Conservation (phyloP, 1,140 invertebrate species). For the Macrostomum lignano region DNA sequence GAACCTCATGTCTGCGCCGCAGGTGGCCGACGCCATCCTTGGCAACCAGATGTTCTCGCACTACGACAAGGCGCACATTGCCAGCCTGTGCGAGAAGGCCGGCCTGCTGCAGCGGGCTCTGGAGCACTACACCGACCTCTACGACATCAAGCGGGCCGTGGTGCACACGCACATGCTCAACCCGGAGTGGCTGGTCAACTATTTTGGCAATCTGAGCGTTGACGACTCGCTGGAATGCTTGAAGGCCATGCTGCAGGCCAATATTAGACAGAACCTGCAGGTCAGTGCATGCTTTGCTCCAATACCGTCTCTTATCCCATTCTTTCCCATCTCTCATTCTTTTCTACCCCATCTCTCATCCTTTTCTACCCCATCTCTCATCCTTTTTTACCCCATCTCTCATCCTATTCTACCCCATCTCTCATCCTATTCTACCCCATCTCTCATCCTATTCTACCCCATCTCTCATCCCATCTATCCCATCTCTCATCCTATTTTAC, state of each 20-base stretch:
- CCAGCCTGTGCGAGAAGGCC: conserved; percentile 92
- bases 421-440: too few species aligned
- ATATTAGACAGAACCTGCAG: conserved; percentile 88
- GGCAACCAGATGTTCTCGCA: conserved; percentile 99
- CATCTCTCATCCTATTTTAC: too few species aligned
- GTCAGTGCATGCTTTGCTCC: too few species aligned
- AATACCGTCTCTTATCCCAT: too few species aligned
- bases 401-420: too few species aligned
- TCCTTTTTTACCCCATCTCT: too few species aligned
- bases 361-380: too few species aligned
- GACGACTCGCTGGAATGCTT: conserved; percentile 93
- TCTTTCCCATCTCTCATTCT: too few species aligned
- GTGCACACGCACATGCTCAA: conserved; percentile 83
- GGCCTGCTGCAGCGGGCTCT: conserved; percentile 58
- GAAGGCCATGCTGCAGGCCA: conserved; percentile 86
- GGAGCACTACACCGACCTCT: conserved; percentile 50
- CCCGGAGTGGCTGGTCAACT: conserved; percentile 78
- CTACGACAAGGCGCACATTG: conserved; percentile 84
- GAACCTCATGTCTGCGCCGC: conserved; percentile 90
- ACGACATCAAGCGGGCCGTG: conserved; percentile 92
- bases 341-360: too few species aligned
- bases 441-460: too few species aligned
- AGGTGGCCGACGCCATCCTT: conserved; percentile 92
- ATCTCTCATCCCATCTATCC: too few species aligned
- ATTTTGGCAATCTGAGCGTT: conserved; percentile 86